Evolutionary conservation across 37 sponge, comb jelly and placozoan genomes (phyloP), one percentile per base, ranked within the genome.

Genomic region (Oscarella lobularis): DNA sequence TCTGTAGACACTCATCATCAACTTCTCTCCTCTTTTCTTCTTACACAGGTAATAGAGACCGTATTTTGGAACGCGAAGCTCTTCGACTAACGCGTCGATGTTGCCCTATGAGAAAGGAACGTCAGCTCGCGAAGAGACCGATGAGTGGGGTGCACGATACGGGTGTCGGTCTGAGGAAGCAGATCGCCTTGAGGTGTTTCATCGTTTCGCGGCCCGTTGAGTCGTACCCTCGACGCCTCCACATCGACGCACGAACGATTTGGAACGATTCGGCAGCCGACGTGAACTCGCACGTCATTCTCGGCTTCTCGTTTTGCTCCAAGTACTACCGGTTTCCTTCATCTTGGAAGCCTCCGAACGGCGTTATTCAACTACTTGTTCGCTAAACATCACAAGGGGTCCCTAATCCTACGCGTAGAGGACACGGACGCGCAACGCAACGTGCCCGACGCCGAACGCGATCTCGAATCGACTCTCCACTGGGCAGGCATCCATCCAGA

Each of bases 241-340:
- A n/a, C n/a, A n/a, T n/a, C n/a, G n/a, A n/a, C n/a, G n/a, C n/a
- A n/a, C n/a, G n/a, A n/a, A n/a, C n/a, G n/a, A n/a, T n/a, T n/a
- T n/a, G n/a, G n/a, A n/a, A n/a, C n/a, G n/a, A n/a, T n/a, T n/a
- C n/a, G n/a, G n/a, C n/a, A n/a, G n/a, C n/a, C n/a, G n/a, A n/a
- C n/a, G n/a, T n/a, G n/a, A n/a, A n/a, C n/a, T n/a, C n/a, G n/a
- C n/a, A n/a, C n/a, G n/a, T n/a, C n/a, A n/a, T n/a, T n/a, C n/a
- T n/a, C n/a, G n/a, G n/a, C n/a, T n/a, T n/a, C n/a, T n/a, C n/a
- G 94, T 39, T 93, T 93, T 83, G 90, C 90, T 76, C 94, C 94
- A 5, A 86, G 87, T 84, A 89, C 94, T 3, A 93, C 94, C 0
- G 94, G 94, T 2, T 54, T 55, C 74, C 79, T 93, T 55, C 94